Evolutionary conservation across 2,113 vertebrate species (phyloP).

Genomic region (Furnarius figulus): DNA sequence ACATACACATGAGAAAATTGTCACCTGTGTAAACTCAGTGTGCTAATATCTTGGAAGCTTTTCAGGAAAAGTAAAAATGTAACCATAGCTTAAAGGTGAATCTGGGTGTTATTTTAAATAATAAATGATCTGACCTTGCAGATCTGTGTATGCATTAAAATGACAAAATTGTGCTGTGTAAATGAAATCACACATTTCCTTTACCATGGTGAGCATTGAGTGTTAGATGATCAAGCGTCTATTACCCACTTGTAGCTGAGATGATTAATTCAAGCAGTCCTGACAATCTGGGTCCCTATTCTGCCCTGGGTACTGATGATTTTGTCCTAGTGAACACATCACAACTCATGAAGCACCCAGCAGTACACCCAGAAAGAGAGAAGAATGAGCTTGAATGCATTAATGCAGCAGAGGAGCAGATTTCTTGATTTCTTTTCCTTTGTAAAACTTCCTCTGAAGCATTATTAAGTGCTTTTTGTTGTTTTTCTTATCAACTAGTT

Average conservation of each 20-base stretch:
- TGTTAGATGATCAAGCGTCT: not conserved
- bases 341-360: not conserved
- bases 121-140: not conserved
- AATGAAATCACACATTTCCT: not conserved
- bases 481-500: not conserved
- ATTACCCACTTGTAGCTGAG: not conserved
- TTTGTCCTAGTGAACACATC: not conserved
- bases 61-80: not conserved
- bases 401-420: not conserved
- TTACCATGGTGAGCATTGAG: accelerated
- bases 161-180: not conserved
- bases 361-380: not conserved
- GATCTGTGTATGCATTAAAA: not conserved
- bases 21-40: not conserved
- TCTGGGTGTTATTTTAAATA: not conserved
- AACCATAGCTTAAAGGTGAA: not conserved
- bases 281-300: not conserved
- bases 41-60: not conserved
- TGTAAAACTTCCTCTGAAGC: not conserved
- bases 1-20: not conserved
- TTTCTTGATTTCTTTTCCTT: not conserved
- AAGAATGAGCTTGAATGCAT: not conserved
- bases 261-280: not conserved
- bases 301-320: not conserved
- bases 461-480: not conserved